phyloP scores from a whole-genome alignment of 2,113 vertebrate genomes.

The Gnathonemus longibarbis region DNA sequence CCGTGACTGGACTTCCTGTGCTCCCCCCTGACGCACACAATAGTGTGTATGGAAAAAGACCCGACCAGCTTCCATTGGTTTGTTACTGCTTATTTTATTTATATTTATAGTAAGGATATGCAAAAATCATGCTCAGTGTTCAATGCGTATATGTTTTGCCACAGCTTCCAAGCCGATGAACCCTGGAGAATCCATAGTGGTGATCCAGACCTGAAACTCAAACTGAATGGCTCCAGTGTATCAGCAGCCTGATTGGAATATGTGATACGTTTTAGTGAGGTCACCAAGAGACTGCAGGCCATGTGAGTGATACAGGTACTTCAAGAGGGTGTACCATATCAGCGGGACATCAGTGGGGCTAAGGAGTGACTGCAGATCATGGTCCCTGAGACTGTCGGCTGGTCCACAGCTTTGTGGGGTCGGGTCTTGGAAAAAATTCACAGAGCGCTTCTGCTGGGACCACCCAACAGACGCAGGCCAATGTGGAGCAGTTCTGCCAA shows the following conservation, averaged over 20 bases:
- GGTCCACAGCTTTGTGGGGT: not conserved
- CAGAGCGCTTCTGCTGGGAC: not conserved
- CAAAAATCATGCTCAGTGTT: not conserved
- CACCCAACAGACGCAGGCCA: not conserved
- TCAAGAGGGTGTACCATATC: not conserved
- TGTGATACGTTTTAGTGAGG: not conserved
- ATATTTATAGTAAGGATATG: not conserved
- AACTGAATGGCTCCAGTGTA: not conserved
- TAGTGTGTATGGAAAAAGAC: not conserved
- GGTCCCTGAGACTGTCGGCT: not conserved
- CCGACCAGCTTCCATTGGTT: not conserved
- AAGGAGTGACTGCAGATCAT: not conserved
- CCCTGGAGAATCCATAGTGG: not conserved
- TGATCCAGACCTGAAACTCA: not conserved
- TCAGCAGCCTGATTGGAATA: not conserved
- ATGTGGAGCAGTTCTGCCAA: not conserved
- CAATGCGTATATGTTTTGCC: not conserved
- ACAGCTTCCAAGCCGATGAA: not conserved
- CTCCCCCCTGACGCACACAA: not conserved
- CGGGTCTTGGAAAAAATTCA: not conserved
- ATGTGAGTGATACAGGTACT: not conserved
- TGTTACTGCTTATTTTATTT: not conserved
- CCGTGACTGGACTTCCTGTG: slow-evolving; percentile 2
- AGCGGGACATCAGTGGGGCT: not conserved
- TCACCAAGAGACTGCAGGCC: not conserved